phyloP scores from a whole-genome alignment of 1,140 invertebrate genomes.

The Papilio machaon region DNA sequence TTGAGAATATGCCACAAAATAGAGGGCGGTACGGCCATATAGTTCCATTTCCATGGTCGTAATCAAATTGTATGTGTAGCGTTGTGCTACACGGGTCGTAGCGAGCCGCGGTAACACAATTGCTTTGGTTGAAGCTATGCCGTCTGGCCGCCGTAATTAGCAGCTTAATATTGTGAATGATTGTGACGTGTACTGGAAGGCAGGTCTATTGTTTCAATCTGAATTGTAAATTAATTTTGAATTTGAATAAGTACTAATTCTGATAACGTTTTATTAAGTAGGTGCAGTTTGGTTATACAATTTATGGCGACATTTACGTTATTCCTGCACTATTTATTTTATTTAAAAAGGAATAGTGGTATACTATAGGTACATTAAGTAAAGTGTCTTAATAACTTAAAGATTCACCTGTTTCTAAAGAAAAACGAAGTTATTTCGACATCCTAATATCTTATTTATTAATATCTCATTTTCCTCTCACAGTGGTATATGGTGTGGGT shows the following conservation, averaged over 20 bases:
- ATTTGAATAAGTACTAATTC: too few species aligned
- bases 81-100: neutral
- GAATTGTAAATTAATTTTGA: neutral
- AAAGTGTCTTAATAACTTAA: too few species aligned
- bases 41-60: neutral
- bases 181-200: neutral
- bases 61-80: neutral
- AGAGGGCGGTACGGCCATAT: neutral
- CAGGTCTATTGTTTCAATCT: neutral
- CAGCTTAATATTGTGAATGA: neutral
- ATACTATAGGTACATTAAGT: too few species aligned
- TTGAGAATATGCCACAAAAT: neutral
- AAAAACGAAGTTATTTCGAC: neutral
- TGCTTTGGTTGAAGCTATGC: neutral
- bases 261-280: too few species aligned
- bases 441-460: neutral
- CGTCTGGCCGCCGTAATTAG: constrained; percentile 6
- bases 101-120: constrained; percentile 21
- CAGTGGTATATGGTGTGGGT: neutral
- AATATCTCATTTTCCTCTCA: neutral
- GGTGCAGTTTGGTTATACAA: too few species aligned
- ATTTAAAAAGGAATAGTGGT: too few species aligned
- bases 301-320: neutral
- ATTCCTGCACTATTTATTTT: neutral
- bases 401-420: too few species aligned